A percentile compares a stretch with the other conserved stretches of the same genome.
Conservation (phyloP, 2,797 vertebrate species). For the Pipistrellus nathusii region DNA sequence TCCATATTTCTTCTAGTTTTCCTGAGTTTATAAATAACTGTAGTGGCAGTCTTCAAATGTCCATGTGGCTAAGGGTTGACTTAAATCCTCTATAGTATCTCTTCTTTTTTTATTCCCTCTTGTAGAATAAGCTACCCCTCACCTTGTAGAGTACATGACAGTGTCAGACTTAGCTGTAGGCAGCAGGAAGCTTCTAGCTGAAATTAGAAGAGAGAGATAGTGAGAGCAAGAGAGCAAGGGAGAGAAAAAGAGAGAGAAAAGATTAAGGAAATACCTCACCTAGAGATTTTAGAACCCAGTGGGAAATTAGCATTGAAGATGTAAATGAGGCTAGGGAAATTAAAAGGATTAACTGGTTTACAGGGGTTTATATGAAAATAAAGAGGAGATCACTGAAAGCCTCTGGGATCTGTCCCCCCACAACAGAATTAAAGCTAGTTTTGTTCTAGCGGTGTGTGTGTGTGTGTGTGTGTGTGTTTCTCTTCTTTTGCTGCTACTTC, state of each 20-base stretch:
- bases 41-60: not conserved
- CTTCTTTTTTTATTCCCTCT: constrained; percentile 48
- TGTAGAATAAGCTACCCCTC: constrained; percentile 31
- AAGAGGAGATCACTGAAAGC: constrained; percentile 74
- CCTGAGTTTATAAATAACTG: not conserved
- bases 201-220: constrained; percentile 51
- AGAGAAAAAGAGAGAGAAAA: not conserved
- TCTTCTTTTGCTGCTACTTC: not conserved
- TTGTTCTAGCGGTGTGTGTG: not conserved
- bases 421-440: constrained; percentile 51
- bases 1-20: not conserved
- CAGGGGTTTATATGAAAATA: constrained; percentile 82
- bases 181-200: not conserved
- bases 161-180: constrained; percentile 15
- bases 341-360: constrained; percentile 81
- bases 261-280: constrained; percentile 70
- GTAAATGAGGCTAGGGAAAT: constrained; percentile 78
- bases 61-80: not conserved
- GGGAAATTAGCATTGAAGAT: constrained; percentile 81
- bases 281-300: constrained; percentile 67
- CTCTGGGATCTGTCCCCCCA: constrained; percentile 42
- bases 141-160: constrained; percentile 27
- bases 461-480: not conserved
- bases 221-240: too few species aligned
- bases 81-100: not conserved